Evolutionary conservation across 2,113 vertebrate species (phyloP), one percentile per base, ranked within the genome.

Genomic region (Cichladusa arquata): DNA sequence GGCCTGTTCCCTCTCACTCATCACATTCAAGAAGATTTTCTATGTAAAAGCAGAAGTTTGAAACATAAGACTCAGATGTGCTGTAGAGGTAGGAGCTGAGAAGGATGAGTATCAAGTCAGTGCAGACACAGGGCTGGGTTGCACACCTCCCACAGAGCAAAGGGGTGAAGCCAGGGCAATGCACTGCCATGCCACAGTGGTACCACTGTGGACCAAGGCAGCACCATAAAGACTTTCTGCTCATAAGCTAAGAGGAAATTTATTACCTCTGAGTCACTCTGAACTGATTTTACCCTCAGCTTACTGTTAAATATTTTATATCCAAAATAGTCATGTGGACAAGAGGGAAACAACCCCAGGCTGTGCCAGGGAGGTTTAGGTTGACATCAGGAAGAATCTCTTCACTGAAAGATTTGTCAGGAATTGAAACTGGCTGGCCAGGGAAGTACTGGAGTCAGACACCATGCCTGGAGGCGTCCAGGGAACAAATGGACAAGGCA

Each of bases 131-230:
- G 33, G 42, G 50, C 19, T 29, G 36, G 14, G 36, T 57, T 90
- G 54, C 50, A 80, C 53, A 64, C 3, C 24, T 34, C 23, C 25
- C 3, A 1, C 2, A 0, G 40, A 4, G 19, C n/a, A 51, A 54
- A 62, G 17, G 24, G 58, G 14, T 34, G 48, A 61, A 88, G 33
- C 42, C 62, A 74, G 44, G 5, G 23, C 47, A 57, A 15, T 13
- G 58, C 29, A 19, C 5, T 36, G 19, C n/a, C 0, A 1, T 9
- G 20, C n/a, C 92, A 85, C 38, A 18, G 2, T 8, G 47, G 40
- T 26, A 38, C 6, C 64, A 45, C 44, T 31, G 26, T 12, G 26
- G 29, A n/a, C 56, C 22, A 29, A 26, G 14, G 23, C 24, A 72
- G 42, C 14, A 54, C 13, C 34, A 36, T 3, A 23, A 78, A 54